Conservation (phyloP, 2,797 vertebrate genomes). For the Phaenicophaeus curvirostris region DNA sequence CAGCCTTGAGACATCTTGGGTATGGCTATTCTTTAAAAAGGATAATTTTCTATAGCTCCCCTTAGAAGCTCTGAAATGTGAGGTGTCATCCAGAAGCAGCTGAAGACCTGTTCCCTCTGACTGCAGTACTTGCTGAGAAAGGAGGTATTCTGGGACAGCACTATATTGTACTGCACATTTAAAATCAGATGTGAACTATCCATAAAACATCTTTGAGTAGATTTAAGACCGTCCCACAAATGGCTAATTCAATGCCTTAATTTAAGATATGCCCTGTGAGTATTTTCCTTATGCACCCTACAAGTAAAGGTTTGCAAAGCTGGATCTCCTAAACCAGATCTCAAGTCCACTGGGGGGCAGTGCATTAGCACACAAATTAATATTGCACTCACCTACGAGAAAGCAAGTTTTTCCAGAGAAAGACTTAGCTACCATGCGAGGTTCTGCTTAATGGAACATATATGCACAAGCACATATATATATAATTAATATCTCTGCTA, state of each 20-base stretch:
- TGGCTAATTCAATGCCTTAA: background rate
- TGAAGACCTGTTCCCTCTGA: background rate
- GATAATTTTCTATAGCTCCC: background rate
- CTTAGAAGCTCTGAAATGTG: background rate
- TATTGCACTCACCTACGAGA: background rate
- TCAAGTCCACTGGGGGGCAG: slow-evolving; percentile 20
- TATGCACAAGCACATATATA: background rate
- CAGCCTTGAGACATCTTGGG: background rate
- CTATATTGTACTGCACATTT: background rate
- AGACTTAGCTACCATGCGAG: background rate
- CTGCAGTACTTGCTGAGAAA: background rate
- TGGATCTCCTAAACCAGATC: background rate
- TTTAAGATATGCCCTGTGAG: background rate
- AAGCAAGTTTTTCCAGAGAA: background rate
- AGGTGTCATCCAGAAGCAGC: background rate
- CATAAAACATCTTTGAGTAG: background rate
- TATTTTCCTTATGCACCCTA: background rate
- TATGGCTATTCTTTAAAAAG: background rate
- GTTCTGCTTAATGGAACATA: slow-evolving; percentile 16
- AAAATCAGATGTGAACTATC: background rate
- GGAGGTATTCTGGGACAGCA: background rate
- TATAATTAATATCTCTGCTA: background rate
- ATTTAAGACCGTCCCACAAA: background rate
- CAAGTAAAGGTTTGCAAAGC: background rate
- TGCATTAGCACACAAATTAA: slow-evolving; percentile 12